Base-by-base conservation (phyloP, 1,140 invertebrate species). In the Drosophila parabipectinata region DNA sequence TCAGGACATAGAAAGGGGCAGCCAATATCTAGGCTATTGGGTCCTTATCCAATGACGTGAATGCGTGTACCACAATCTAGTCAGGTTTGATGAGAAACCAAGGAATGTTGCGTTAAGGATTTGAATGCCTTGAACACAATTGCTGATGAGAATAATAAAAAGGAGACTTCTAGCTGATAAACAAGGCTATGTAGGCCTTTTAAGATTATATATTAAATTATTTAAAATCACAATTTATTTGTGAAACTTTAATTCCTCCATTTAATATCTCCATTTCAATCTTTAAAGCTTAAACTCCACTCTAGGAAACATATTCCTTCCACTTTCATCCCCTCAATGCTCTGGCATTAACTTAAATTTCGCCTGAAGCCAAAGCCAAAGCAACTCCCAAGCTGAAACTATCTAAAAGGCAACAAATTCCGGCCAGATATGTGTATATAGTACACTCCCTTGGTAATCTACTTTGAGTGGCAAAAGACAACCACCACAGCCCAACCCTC, bases 81-180 rank as follows among this genome's bases (percentile, higher is more conserved):
- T 32, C 67, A 47, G 67, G 54, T 51, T 55, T 57, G 60, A 74
- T 74, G 53, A 45, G 53, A 73, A 62, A 58, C 51, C 72, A 73
- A 56, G 71, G 58, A 73, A 73, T 72, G 58, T 47, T 32, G 7
- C 47, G 30, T 72, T 54, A 24, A 57, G 59, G 52, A 63, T 63
- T 66, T 37, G 50, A 74, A 74, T 56, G 47, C 57, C 52, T 45
- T 4, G 26, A 47, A 34, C 24, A 32, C 66, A 64, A 74, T 74
- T 73, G 53, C 48, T 56, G 59, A 63, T 62, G 45, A 52, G 53
- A 37, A 32, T 53, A 54, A 39, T 74, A 63, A 64, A 56, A 44
- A 39, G 8, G 12, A 57, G 21, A 9, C n/a, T 52, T 18, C 32
- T 12, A 21, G 39, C 12, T 5, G 21, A 14, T 7, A 21, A n/a